phyloP scores from a whole-genome alignment of 2,113 vertebrate genomes.

The Coreoperca whiteheadi region DNA sequence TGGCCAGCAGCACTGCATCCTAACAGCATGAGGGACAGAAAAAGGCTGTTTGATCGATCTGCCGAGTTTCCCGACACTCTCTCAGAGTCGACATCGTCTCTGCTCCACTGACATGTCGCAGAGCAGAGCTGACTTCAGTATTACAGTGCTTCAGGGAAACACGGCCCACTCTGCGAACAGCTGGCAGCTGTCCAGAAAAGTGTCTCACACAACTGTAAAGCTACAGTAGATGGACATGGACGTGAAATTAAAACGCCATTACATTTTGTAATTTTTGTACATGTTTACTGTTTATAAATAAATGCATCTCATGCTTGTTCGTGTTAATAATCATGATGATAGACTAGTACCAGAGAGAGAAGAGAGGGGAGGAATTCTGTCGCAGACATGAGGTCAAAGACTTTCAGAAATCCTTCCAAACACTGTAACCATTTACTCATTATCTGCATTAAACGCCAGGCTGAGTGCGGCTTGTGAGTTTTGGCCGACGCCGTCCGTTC shows the following conservation, averaged over 20 bases:
- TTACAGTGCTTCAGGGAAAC: slow-evolving; percentile 57
- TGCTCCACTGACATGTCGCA: slow-evolving; percentile 2
- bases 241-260: slow-evolving; percentile 85
- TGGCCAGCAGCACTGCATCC: slow-evolving; percentile 80
- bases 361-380: slow-evolving; percentile 44
- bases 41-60: slow-evolving; percentile 63
- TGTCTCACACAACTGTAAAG: slow-evolving; percentile 90
- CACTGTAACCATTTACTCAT: slow-evolving; percentile 39
- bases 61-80: slow-evolving; percentile 28
- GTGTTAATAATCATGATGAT: slow-evolving; percentile 85
- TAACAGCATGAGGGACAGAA: slow-evolving; percentile 67
- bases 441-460: slow-evolving; percentile 33
- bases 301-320: slow-evolving; percentile 98
- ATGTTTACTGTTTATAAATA: slow-evolving; percentile 88
- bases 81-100: slow-evolving; percentile 36
- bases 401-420: slow-evolving; percentile 64
- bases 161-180: slow-evolving; percentile 74
- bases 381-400: slow-evolving; percentile 55
- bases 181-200: slow-evolving; percentile 87
- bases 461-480: slow-evolving; percentile 29
- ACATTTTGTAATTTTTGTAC: slow-evolving; percentile 82
- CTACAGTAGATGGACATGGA: slow-evolving; percentile 90
- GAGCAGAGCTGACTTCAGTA: slow-evolving; percentile 17
- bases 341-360: slow-evolving; percentile 89
- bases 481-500: slow-evolving; percentile 46